A percentile compares a stretch with the other conserved stretches of the same genome.
Evolutionary conservation across 1,140 invertebrate species (phyloP).

Genomic region (Pseudobourletiella spinata): DNA sequence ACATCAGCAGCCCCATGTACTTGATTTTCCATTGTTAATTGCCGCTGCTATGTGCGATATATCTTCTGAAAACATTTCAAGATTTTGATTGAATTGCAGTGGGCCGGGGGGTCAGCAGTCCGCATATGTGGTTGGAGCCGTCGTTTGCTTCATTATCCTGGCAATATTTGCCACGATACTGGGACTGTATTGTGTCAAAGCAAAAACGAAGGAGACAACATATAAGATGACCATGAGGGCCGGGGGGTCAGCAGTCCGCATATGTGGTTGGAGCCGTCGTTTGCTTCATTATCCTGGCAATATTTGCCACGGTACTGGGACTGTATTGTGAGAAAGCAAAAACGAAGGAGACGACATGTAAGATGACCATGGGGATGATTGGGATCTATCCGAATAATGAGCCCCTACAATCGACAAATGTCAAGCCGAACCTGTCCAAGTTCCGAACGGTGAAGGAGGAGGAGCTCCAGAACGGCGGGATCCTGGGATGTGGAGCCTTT

Average conservation of each 20-base stretch:
- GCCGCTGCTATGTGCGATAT: too few relatives aligned
- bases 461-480: conserved; percentile 79
- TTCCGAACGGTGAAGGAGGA: conserved; percentile 88
- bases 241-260: conserved; percentile 54
- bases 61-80: too few relatives aligned
- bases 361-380: conserved; percentile 78
- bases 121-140: conserved; percentile 55
- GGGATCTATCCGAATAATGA: conserved; percentile 72
- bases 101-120: conserved; percentile 53
- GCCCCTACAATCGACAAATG: conserved; percentile 73
- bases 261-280: conserved; percentile 55
- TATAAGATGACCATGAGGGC: conserved; percentile 75
- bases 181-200: conserved; percentile 57
- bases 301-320: conserved; percentile 55
- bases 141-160: conserved; percentile 53
- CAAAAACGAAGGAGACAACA: conserved; percentile 77
- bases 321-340: conserved; percentile 62
- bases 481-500: conserved; percentile 94
- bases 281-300: conserved; percentile 53
- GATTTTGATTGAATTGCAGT: conserved; percentile 8
- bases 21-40: too few relatives aligned
- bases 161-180: conserved; percentile 56
- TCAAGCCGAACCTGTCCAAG: conserved; percentile 87
- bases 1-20: not conserved
- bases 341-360: conserved; percentile 80